Percentiles rank a stretch among this genome's conserved stretches.
These are phyloP conservation scores for Drosophila ambigua DNA, from an alignment of 1,140 invertebrate genomes.

Conservation along the genomic window DNA sequence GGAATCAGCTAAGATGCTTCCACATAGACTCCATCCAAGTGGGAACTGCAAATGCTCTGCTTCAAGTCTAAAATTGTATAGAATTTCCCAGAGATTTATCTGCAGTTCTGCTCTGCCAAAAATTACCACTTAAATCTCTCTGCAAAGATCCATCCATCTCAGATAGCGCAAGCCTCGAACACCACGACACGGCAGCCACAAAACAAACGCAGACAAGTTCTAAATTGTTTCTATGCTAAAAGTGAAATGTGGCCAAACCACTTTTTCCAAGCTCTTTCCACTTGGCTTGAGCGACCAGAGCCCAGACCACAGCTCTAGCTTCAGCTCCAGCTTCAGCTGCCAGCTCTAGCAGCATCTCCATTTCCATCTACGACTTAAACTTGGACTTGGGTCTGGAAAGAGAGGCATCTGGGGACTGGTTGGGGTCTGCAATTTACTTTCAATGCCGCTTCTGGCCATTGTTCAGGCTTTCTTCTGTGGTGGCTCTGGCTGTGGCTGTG, in stretches of 20 bases:
- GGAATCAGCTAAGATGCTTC: too few species aligned
- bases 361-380: constrained; percentile 28
- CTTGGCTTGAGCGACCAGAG: neutral
- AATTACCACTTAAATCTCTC: neutral
- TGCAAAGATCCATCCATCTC: neutral
- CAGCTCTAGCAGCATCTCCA: constrained; percentile 17
- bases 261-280: constrained; percentile 54
- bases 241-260: constrained; percentile 75
- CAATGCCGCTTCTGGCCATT: constrained; percentile 67
- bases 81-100: neutral
- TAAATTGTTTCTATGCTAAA: constrained; percentile 80
- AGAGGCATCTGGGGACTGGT: constrained; percentile 24
- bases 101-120: neutral
- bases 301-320: constrained; percentile 21
- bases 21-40: too few species aligned
- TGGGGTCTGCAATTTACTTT: constrained; percentile 75
- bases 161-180: constrained; percentile 19
- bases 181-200: neutral
- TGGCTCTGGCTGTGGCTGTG: constrained; percentile 2
- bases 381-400: constrained; percentile 37
- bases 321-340: constrained; percentile 10
- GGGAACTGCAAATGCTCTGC: too few species aligned
- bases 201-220: constrained; percentile 60
- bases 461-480: constrained; percentile 56
- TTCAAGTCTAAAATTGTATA: too few species aligned